Evolutionary conservation across 2,888 invertebrate species (phyloP).

Genomic region (Coenonympha glycerion): DNA sequence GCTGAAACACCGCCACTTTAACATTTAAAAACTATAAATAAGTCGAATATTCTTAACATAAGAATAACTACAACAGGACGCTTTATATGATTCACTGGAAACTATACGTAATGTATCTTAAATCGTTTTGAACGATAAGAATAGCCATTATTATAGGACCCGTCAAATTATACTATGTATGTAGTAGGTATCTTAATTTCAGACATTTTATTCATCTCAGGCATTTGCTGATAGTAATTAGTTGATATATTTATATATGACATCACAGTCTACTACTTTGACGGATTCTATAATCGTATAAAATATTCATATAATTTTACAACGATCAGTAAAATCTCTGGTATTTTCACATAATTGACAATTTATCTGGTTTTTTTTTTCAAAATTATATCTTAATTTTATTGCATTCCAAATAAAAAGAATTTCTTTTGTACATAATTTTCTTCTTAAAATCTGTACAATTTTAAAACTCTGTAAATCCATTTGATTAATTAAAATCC

Average conservation of each 20-base stretch:
- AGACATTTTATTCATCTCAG: no score
- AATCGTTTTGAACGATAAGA: slow-evolving; percentile 16
- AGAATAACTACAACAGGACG: slow-evolving; percentile 65
- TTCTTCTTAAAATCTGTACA: neutral
- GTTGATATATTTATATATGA: no score
- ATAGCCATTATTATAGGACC: neutral
- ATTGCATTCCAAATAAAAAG: no score
- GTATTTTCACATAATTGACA: slow-evolving; percentile 24
- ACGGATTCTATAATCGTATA: slow-evolving; percentile 17
- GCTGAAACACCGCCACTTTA: slow-evolving; percentile 32
- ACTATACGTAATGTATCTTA: slow-evolving; percentile 31
- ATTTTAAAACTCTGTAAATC: neutral
- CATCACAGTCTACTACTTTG: slow-evolving; percentile 5
- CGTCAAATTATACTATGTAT: neutral
- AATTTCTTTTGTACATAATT: slow-evolving; percentile 13
- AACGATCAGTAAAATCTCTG: slow-evolving; percentile 25
- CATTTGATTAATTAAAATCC: slow-evolving; percentile 11
- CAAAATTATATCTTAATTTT: slow-evolving; percentile 14
- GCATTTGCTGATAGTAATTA: no score
- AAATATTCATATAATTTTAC: slow-evolving; percentile 8
- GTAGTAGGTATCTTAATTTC: no score
- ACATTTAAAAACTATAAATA: slow-evolving; percentile 42
- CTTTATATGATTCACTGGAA: slow-evolving; percentile 46
- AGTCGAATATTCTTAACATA: slow-evolving; percentile 70
- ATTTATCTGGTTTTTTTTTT: slow-evolving; percentile 22